These are phyloP conservation scores for Kryptolebias marmoratus DNA, from an alignment of 2,113 vertebrate genomes.

Conservation along the genomic window DNA sequence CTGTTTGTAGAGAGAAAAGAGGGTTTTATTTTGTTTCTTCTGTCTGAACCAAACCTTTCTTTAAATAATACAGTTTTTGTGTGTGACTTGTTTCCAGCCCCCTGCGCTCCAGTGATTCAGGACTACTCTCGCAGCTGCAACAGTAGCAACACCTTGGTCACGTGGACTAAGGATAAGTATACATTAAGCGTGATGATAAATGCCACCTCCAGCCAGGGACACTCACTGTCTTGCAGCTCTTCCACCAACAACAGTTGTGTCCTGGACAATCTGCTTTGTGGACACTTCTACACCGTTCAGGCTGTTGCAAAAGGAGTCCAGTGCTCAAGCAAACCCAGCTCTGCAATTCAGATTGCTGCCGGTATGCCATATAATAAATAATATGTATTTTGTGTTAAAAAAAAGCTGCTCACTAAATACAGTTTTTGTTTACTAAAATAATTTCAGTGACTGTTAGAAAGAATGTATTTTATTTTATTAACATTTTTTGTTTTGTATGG, in stretches of 20 bases:
- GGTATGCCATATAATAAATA: constrained; percentile 40
- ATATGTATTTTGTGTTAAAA: neutral
- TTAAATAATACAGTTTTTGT: neutral
- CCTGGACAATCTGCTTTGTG: constrained; percentile 67
- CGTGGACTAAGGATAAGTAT: constrained; percentile 61
- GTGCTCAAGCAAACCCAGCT: constrained; percentile 71
- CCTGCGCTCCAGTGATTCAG: constrained; percentile 72
- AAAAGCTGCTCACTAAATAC: neutral
- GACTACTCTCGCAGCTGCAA: constrained; percentile 58
- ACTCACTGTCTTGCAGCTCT: constrained; percentile 62
- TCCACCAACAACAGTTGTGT: constrained; percentile 64
- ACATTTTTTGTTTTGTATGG: neutral
- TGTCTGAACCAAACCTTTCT: neutral
- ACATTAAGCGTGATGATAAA: constrained; percentile 49
- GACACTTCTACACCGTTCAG: constrained; percentile 67
- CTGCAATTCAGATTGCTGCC: constrained; percentile 65
- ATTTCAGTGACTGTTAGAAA: neutral
- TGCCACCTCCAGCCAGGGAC: constrained; percentile 57
- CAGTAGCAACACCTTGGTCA: constrained; percentile 59
- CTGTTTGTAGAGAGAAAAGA: neutral
- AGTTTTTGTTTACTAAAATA: neutral
- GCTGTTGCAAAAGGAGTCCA: constrained; percentile 47
- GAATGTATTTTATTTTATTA: neutral
- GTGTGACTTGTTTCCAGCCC: constrained; percentile 51
- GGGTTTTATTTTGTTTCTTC: neutral